Evolutionary conservation across 53 echinoderm and acorn worm species (phyloP).

Genomic region (Mesocentrotus franciscanus): DNA sequence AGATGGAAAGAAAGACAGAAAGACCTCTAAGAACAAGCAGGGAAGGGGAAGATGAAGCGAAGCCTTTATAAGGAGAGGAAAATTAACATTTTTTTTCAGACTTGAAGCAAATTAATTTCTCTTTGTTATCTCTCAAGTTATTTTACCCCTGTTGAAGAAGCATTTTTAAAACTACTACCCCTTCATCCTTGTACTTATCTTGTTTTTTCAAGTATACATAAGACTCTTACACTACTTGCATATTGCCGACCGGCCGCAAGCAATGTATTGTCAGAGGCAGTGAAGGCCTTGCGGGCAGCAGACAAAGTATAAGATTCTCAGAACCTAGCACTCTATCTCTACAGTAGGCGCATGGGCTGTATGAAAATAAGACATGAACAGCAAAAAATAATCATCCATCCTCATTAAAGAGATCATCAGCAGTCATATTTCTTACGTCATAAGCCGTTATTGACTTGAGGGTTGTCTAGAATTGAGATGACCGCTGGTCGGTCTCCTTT

Average conservation of each 20-base stretch:
- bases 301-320: neutral
- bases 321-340: neutral
- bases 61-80: too few species aligned
- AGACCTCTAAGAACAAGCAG: neutral
- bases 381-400: neutral
- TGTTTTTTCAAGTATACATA: neutral
- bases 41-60: neutral
- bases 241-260: too few species aligned
- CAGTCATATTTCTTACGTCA: neutral
- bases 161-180: neutral
- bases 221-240: neutral
- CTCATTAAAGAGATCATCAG: neutral
- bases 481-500: neutral
- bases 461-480: neutral
- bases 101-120: too few species aligned
- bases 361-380: neutral
- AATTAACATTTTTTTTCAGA: too few species aligned
- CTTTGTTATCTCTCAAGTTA: neutral
- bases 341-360: neutral
- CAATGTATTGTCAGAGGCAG: too few species aligned
- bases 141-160: neutral
- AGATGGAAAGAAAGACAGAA: neutral
- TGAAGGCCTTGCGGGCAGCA: too few species aligned
- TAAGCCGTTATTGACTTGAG: slow-evolving; percentile 8
- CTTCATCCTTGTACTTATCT: neutral